Base-by-base conservation (phyloP, 2,797 vertebrate genomes). In the Galago senegalensis region DNA sequence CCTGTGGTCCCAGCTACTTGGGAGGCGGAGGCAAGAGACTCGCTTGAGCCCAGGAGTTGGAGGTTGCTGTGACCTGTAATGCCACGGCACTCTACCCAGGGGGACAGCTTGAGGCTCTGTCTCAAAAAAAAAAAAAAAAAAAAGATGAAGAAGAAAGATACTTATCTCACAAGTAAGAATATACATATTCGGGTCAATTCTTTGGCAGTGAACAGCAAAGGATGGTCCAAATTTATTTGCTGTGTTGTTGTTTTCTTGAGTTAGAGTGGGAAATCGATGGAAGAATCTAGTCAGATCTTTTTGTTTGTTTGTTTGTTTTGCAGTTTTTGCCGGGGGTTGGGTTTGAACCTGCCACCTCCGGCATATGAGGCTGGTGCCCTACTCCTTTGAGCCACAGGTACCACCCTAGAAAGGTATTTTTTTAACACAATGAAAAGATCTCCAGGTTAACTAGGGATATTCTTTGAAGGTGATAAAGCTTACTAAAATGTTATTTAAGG, bases 401-500 rank as follows among this genome's bases (percentile, higher is more conserved):
- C 40, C 40, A 43, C 40, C 40, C 40, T 43, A 43, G 40, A 43
- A 43, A 43, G 40, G 40, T 43, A 7, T 43, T 43, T 60, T 80
- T 63, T 10, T 34, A 67, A 77, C 34, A 40, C 8, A 9, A 25
- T 80, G n/a, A 53, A 80, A 79, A 75, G 11, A 69, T 56, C 17
- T 46, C 46, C 87, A 56, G 93, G 91, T 75, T 88, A 60, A 82
- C 85, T 40, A 63, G 29, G 7, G 4, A 16, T 16, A 27, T 56
- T 87, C 23, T 37, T 70, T 79, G 17, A n/a, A 87, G 4, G 3
- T 43, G 75, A 49, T 75, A 85, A 85, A 56, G 1, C 37, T 96
- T 83, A 87, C 7, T 70, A 72, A 85, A 91, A n/a, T 49, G 31
- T 80, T 79, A 63, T 63, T 61, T 89, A 69, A 94, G 18, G 83